Percentiles rank a stretch among this genome's conserved stretches.
These are phyloP conservation scores for Heliconius aoede DNA, from an alignment of 2,888 invertebrate genomes.

Conservation along the genomic window DNA sequence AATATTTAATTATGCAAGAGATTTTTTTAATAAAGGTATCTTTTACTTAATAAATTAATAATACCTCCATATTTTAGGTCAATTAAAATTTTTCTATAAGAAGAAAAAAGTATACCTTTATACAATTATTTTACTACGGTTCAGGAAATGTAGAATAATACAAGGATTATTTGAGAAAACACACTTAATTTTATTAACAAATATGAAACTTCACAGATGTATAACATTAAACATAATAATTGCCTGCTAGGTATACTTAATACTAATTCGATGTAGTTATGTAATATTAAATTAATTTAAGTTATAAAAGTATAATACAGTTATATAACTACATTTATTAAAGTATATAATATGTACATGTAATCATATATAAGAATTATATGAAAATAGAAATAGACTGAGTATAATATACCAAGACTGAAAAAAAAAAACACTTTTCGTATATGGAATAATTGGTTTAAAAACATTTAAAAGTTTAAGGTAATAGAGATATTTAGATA, in stretches of 20 bases:
- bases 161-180: slow-evolving; percentile 8
- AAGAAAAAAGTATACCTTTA: too few relatives aligned
- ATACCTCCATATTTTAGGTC: not conserved
- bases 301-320: slow-evolving; percentile 18
- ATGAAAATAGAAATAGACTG: not conserved
- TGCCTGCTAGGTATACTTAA: slow-evolving; percentile 27
- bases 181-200: slow-evolving; percentile 41
- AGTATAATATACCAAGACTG: not conserved
- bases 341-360: slow-evolving; percentile 20
- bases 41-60: too few relatives aligned
- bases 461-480: not conserved
- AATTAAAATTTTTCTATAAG: not conserved
- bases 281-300: slow-evolving; percentile 18
- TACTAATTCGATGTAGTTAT: slow-evolving; percentile 33
- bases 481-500: too few relatives aligned
- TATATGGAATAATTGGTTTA: not conserved
- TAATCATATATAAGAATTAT: not conserved
- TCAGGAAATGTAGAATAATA: not conserved
- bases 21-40: too few relatives aligned
- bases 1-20: too few relatives aligned
- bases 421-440: not conserved
- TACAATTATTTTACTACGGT: not conserved
- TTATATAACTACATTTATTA: slow-evolving; percentile 6
- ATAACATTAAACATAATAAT: slow-evolving; percentile 39
- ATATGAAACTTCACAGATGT: slow-evolving; percentile 39